These are phyloP conservation scores for Podarcis lilfordi DNA, from an alignment of 2,797 vertebrate species.

Conservation along the genomic window DNA sequence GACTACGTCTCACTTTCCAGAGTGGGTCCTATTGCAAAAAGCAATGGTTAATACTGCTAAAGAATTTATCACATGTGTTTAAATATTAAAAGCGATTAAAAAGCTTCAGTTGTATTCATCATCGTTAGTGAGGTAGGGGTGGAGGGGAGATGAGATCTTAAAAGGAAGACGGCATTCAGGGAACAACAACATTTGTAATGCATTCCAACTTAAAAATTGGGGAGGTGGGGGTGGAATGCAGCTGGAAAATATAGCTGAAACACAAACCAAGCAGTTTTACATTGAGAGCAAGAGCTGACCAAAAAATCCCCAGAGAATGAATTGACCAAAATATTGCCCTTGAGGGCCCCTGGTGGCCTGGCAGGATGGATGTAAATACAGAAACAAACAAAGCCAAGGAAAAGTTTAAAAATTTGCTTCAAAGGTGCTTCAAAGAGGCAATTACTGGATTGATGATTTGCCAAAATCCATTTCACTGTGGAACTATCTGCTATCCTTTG, in stretches of 20 bases:
- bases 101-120: not conserved
- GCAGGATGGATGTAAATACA: not conserved
- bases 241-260: not conserved
- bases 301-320: not conserved
- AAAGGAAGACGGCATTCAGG: not conserved
- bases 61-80: conserved; percentile 27
- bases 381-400: not conserved
- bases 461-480: conserved; percentile 12
- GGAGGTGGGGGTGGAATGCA: not conserved
- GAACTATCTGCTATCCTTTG: conserved; percentile 23
- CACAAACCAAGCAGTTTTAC: not conserved
- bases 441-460: conserved; percentile 24
- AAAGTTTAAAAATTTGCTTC: not conserved
- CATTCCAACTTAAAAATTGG: not conserved
- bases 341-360: not conserved
- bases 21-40: conserved; percentile 86
- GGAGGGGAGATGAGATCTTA: not conserved
- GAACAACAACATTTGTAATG: not conserved
- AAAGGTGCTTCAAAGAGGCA: not conserved
- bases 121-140: not conserved
- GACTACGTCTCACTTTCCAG: conserved; percentile 97
- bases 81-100: conserved; percentile 7
- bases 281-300: not conserved
- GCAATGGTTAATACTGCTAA: conserved; percentile 29
- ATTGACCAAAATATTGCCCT: not conserved